Percentiles rank a stretch among this genome's conserved stretches.
These are phyloP conservation scores for Morus bassanus DNA, from an alignment of 2,797 vertebrate species.

Conservation along the genomic window DNA sequence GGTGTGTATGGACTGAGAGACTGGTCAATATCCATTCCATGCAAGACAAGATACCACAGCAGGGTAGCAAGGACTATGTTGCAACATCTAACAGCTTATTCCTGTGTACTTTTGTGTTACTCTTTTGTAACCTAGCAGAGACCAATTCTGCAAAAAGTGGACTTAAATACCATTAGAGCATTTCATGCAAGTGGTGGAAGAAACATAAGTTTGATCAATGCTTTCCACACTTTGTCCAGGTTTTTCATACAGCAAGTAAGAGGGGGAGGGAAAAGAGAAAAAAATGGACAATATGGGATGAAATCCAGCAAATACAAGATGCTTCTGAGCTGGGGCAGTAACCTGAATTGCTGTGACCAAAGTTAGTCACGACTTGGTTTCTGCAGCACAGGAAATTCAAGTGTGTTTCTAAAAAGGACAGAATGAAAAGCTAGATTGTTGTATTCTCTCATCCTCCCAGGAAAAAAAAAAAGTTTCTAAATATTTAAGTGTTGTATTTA, in stretches of 20 bases:
- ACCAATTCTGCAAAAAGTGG: background rate
- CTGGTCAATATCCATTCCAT: background rate
- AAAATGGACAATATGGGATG: background rate
- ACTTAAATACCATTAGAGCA: background rate
- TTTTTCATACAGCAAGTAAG: background rate
- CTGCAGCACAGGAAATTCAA: background rate
- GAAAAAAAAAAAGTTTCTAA: background rate
- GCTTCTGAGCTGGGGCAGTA: background rate
- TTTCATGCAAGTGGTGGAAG: background rate
- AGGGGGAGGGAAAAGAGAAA: background rate
- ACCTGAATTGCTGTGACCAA: background rate
- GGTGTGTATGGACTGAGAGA: background rate
- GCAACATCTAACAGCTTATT: background rate
- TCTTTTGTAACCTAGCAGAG: background rate
- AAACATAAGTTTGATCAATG: background rate
- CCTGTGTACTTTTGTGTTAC: background rate
- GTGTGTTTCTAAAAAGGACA: background rate
- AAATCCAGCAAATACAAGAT: background rate
- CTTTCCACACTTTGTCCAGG: background rate
- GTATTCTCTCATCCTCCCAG: background rate
- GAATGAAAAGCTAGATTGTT: background rate
- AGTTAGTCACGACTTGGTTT: background rate
- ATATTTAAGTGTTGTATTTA: background rate
- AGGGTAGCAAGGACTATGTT: background rate
- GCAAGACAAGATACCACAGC: background rate